Conservation (phyloP, 2,888 invertebrate species). For the Platypus cylindrus region DNA sequence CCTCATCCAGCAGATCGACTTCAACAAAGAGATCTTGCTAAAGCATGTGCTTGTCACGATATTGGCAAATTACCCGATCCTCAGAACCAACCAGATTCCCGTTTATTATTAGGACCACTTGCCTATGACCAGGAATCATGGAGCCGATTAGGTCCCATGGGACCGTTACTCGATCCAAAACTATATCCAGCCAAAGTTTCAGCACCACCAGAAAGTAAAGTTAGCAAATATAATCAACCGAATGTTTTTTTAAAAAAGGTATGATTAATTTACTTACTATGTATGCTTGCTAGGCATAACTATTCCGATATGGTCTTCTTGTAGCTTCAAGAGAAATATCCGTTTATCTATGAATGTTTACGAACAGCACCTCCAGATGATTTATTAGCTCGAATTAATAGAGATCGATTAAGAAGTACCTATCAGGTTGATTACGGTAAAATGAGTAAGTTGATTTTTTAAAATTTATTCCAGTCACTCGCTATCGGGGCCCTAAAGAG, state of each 20-base stretch:
- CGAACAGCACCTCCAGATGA: constrained; percentile 46
- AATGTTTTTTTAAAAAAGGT: constrained; percentile 48
- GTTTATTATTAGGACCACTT: constrained; percentile 23
- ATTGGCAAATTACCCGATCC: constrained; percentile 17
- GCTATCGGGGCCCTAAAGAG: not conserved
- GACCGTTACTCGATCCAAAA: constrained; percentile 48
- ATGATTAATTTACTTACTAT: not conserved
- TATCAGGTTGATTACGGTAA: constrained; percentile 49
- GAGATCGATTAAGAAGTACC: constrained; percentile 47
- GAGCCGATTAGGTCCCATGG: constrained; percentile 43
- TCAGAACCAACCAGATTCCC: constrained; percentile 12
- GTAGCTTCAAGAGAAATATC: constrained; percentile 50
- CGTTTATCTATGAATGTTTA: constrained; percentile 49
- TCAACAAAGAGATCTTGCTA: constrained; percentile 34
- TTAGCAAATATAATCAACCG: constrained; percentile 44
- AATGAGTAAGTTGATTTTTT: constrained; percentile 29
- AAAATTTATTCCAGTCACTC: too few species aligned
- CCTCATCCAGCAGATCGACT: constrained; percentile 36
- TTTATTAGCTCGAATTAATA: constrained; percentile 45
- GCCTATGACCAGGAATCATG: constrained; percentile 29
- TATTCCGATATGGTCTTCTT: constrained; percentile 13
- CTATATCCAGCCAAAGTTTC: constrained; percentile 45
- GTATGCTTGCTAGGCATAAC: not conserved
- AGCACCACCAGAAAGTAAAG: constrained; percentile 42
- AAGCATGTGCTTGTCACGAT: constrained; percentile 26